A percentile compares a stretch with the other conserved stretches of the same genome.
Conservation (phyloP, 2,888 invertebrate genomes). For the Poecilus cupreus region DNA sequence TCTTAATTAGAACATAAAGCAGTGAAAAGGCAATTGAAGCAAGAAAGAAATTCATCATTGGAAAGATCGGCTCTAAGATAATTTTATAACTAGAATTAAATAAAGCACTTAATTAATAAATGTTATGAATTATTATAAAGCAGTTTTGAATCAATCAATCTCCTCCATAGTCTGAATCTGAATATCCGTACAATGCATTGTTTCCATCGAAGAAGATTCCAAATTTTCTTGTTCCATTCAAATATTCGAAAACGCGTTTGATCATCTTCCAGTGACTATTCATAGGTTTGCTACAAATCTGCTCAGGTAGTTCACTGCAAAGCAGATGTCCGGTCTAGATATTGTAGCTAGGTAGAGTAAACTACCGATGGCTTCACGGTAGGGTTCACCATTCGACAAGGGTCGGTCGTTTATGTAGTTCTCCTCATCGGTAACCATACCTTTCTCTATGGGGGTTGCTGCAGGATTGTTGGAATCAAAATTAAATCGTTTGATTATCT, state of each 20-base stretch:
- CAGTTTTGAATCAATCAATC: too few relatives aligned
- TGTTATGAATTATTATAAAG: neutral
- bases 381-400: too few relatives aligned
- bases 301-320: too few relatives aligned
- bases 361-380: neutral
- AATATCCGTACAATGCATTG: too few relatives aligned
- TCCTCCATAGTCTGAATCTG: too few relatives aligned
- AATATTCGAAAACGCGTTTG: neutral
- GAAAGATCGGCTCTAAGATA: neutral
- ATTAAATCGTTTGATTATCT: too few relatives aligned
- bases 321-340: too few relatives aligned
- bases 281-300: too few relatives aligned
- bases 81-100: neutral
- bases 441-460: neutral
- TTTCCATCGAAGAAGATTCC: too few relatives aligned
- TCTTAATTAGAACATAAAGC: conserved; percentile 82
- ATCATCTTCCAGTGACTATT: neutral
- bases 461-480: too few relatives aligned
- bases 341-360: neutral
- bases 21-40: conserved; percentile 70
- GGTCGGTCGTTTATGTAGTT: neutral
- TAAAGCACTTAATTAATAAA: neutral
- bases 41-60: conserved; percentile 62
- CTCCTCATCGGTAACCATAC: neutral
- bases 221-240: too few relatives aligned